phyloP scores from a whole-genome alignment of 2,888 invertebrate species.

The Drosophila nr. perissopoda region DNA sequence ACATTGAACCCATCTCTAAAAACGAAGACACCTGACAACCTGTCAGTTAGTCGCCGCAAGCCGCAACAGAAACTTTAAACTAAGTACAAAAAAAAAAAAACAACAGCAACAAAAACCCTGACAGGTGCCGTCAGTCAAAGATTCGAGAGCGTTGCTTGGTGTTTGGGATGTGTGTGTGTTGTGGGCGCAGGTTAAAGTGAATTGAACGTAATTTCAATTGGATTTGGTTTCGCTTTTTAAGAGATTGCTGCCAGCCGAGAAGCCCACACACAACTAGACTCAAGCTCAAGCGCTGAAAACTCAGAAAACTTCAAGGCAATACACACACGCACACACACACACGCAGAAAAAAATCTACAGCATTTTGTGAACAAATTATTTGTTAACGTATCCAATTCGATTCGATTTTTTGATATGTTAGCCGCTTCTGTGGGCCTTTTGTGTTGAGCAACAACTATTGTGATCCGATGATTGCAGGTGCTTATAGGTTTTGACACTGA shows the following conservation, averaged over 20 bases:
- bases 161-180: neutral
- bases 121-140: slow-evolving; percentile 23
- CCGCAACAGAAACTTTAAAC: slow-evolving; percentile 13
- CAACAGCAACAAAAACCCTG: slow-evolving; percentile 5
- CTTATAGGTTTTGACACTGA: slow-evolving; percentile 20
- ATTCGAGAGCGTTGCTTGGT: neutral
- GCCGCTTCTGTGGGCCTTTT: slow-evolving; percentile 2
- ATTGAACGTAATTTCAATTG: slow-evolving; percentile 51
- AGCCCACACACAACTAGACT: slow-evolving; percentile 13
- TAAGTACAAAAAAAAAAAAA: neutral
- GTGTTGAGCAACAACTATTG: slow-evolving; percentile 6
- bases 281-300: slow-evolving; percentile 1
- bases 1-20: neutral
- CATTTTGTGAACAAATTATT: slow-evolving; percentile 20
- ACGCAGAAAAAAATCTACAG: neutral
- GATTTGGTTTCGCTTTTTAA: slow-evolving; percentile 17
- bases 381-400: slow-evolving; percentile 11
- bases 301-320: slow-evolving; percentile 36
- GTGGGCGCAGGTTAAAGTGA: slow-evolving; percentile 31
- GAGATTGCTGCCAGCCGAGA: slow-evolving; percentile 1
- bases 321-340: slow-evolving; percentile 1
- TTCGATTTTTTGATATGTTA: neutral
- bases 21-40: slow-evolving; percentile 3
- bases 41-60: slow-evolving; percentile 4
- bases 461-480: neutral